Percentiles rank a stretch among this genome's conserved stretches.
These are phyloP conservation scores for Volucella zonaria DNA, from an alignment of 2,888 invertebrate genomes.

Conservation along the genomic window DNA sequence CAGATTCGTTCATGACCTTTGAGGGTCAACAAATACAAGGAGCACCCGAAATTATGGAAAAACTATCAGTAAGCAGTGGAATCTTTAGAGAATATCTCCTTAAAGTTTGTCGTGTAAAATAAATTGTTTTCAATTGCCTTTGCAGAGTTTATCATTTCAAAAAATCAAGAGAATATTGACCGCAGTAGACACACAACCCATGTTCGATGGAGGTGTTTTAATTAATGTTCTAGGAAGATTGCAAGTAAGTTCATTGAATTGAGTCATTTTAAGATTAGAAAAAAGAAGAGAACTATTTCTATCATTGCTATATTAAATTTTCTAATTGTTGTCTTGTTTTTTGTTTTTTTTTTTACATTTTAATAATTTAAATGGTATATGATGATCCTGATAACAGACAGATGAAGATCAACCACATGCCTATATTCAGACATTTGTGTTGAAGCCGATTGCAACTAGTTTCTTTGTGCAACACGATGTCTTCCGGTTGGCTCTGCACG, in stretches of 20 bases:
- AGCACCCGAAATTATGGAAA: constrained; percentile 96
- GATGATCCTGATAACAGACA: constrained; percentile 85
- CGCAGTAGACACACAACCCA: constrained; percentile 98
- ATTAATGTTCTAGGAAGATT: constrained; percentile 98
- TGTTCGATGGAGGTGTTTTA: constrained; percentile 97
- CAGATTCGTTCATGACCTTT: constrained; percentile 97
- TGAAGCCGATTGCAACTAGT: constrained; percentile 93
- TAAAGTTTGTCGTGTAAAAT: constrained; percentile 2
- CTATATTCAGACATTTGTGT: constrained; percentile 96
- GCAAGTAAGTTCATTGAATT: constrained; percentile 87
- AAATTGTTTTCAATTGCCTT: constrained; percentile 80
- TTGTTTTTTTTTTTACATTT: constrained; percentile 51
- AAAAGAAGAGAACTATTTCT: constrained; percentile 9
- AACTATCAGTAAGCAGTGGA: constrained; percentile 89
- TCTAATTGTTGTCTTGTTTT: constrained; percentile 36
- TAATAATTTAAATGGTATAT: constrained; percentile 36
- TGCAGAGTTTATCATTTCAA: constrained; percentile 93
- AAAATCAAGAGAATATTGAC: constrained; percentile 96
- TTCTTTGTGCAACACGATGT: constrained; percentile 98
- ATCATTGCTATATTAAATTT: constrained; percentile 40
- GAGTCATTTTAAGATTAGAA: background rate
- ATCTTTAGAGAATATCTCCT: constrained; percentile 70
- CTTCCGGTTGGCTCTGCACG: constrained; percentile 96
- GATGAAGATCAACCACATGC: constrained; percentile 97
- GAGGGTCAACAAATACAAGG: constrained; percentile 97